Percentiles rank a stretch among this genome's conserved stretches.
Conservation (phyloP, 2,113 vertebrate genomes). For the Colossoma macropomum region DNA sequence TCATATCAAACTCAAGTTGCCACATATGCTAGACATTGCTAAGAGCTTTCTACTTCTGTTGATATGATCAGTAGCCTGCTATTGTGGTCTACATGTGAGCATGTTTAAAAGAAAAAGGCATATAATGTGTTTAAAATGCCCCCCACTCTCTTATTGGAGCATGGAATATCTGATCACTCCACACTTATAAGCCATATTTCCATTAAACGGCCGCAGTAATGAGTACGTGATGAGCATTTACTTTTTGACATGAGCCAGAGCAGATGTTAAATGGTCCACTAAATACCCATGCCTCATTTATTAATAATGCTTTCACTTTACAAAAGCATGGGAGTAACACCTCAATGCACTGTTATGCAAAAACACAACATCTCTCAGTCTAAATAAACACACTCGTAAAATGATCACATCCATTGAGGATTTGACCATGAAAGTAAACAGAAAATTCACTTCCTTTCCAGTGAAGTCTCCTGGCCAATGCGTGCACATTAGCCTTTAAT, state of each 20-base stretch:
- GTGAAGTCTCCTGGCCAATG: constrained; percentile 14
- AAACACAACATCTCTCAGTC: neutral
- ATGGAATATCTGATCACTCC: neutral
- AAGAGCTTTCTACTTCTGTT: no score
- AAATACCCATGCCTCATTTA: neutral
- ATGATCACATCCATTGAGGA: constrained; percentile 10
- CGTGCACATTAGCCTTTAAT: constrained; percentile 48
- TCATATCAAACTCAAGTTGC: no score
- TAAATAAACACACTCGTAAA: constrained; percentile 1
- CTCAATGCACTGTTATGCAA: neutral
- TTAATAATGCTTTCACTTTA: neutral
- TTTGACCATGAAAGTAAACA: constrained; percentile 31
- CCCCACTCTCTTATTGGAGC: neutral
- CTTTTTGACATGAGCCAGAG: neutral
- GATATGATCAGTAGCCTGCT: no score
- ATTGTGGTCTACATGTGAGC: no score
- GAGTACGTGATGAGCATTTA: no score
- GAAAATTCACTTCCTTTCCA: constrained; percentile 25
- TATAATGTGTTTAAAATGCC: neutral
- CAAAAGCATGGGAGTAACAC: neutral
- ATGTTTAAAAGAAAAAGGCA: neutral
- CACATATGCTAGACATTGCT: no score
- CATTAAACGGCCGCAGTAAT: no score
- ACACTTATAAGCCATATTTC: no score
- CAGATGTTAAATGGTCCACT: neutral